Percentiles rank a stretch among this genome's conserved stretches.
These are phyloP conservation scores for Mastigias papua DNA, from an alignment of 30 jellyfish, hydroid and myxozoan genomes.

Conservation along the genomic window DNA sequence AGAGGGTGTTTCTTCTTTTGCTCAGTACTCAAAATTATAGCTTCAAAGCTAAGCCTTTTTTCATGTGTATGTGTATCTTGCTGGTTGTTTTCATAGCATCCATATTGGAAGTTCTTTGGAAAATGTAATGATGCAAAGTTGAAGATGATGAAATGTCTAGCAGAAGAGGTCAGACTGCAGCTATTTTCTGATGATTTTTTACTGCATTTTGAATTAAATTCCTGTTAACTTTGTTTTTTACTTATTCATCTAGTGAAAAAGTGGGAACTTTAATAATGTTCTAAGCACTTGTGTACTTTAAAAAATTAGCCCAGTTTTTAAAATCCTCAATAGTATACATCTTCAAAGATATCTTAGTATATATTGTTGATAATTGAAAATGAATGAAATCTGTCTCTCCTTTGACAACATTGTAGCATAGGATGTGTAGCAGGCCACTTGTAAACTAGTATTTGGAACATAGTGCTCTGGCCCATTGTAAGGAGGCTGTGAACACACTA, in stretches of 20 bases:
- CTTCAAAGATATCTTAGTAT: not conserved
- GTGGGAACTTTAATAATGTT: not conserved
- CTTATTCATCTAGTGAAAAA: too few relatives aligned
- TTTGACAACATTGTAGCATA: not conserved
- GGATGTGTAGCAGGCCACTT: not conserved
- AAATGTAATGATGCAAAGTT: constrained; percentile 63
- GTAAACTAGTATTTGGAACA: too few relatives aligned
- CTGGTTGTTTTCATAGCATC: constrained; percentile 26
- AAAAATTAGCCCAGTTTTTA: too few relatives aligned
- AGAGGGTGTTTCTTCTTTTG: too few relatives aligned
- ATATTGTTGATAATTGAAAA: not conserved
- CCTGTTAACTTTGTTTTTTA: too few relatives aligned
- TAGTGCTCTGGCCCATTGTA: too few relatives aligned
- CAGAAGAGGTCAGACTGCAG: constrained; percentile 32
- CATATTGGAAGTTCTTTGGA: constrained; percentile 45
- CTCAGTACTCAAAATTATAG: too few relatives aligned
- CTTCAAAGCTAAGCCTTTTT: too few relatives aligned
- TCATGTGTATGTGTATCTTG: not conserved
- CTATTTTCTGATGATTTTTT: not conserved
- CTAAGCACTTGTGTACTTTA: not conserved
- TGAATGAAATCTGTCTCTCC: not conserved
- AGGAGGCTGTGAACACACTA: too few relatives aligned
- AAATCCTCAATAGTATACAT: too few relatives aligned
- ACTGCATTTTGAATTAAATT: too few relatives aligned
- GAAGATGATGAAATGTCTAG: constrained; percentile 63